Base-by-base conservation (phyloP, 35 echinoderm and acorn worm species). In the Apostichopus japonicus region DNA sequence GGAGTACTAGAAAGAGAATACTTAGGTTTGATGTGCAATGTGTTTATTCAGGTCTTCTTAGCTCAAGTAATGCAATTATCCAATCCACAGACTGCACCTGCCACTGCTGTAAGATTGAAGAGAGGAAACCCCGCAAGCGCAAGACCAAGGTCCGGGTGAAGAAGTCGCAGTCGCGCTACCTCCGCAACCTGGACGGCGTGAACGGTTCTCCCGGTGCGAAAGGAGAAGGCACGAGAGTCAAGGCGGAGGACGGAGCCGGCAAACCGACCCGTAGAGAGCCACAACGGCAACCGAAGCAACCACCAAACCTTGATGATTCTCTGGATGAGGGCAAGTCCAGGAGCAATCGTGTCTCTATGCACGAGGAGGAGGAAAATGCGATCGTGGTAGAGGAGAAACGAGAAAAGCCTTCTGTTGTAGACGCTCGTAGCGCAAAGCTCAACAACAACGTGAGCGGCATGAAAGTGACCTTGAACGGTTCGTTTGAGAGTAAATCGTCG, bases 1-100 rank as follows among this genome's bases (percentile, higher is more conserved):
- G 90, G 90, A 91, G 90, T 56, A 91, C 71, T 79, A 77, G 90
- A 27, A 91, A 91, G 55, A 77, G 90, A 25, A 79, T 79, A 52
- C 67, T 67, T 51, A 77, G 90, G 21, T 91, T 91, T 79, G 90
- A 91, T 58, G 77, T 91, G 72, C 72, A 91, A 52, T 91, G 90
- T 79, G 71, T 91, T 58, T 91, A 89, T 51, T 72, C 86, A 72
- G 86, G 86, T 67, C 44, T 89, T 51, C 86, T 89, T 51, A 89
- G 86, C 63, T 72, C 59, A 11, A 89, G 24, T 73, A 89, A 89
- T 89, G 56, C 86, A 59, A 89, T 89, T 63, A 89, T 89, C 63
- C 86, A 89, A 89, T 89, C 86, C 21, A 24, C 86, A 44, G 62
- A 89, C 86, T 89, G 86, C 63, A 73, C 72, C 8, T 89, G 86